phyloP scores from a whole-genome alignment of 2,113 vertebrate species.

The Hyperopisus bebe region DNA sequence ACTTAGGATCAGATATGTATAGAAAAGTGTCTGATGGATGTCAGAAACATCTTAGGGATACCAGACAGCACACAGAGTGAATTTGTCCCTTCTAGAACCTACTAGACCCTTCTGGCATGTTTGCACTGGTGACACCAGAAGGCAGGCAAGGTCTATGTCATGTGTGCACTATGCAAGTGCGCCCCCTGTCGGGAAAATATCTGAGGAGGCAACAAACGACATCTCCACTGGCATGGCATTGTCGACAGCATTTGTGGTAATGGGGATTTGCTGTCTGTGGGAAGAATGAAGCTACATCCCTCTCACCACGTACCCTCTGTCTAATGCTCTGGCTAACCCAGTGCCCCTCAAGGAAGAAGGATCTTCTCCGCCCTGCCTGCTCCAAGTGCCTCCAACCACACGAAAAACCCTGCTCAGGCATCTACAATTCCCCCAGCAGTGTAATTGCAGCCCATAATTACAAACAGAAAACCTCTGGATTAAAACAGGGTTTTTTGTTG shows the following conservation, averaged over 20 bases:
- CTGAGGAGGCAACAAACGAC: neutral
- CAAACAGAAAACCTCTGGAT: constrained; percentile 9
- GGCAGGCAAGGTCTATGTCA: neutral
- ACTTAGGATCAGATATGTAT: neutral
- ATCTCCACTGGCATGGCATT: too few species aligned
- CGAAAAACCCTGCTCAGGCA: neutral
- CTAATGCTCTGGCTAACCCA: neutral
- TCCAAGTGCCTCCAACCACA: neutral
- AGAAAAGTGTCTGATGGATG: neutral
- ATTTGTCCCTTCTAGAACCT: neutral
- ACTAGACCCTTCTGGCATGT: neutral
- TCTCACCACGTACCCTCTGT: neutral
- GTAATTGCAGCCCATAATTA: neutral
- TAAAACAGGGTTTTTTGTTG: constrained; percentile 9
- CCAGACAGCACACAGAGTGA: neutral
- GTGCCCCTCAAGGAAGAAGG: neutral
- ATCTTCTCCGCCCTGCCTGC: neutral
- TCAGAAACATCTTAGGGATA: neutral
- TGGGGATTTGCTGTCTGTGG: neutral
- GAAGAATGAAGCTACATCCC: neutral
- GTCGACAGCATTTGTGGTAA: neutral
- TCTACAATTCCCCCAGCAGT: neutral
- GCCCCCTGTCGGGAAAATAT: neutral
- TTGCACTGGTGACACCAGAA: neutral
- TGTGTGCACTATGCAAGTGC: neutral